These are phyloP conservation scores for Grammomys dolichurus DNA, from an alignment of 2,113 vertebrate species.

Conservation along the genomic window DNA sequence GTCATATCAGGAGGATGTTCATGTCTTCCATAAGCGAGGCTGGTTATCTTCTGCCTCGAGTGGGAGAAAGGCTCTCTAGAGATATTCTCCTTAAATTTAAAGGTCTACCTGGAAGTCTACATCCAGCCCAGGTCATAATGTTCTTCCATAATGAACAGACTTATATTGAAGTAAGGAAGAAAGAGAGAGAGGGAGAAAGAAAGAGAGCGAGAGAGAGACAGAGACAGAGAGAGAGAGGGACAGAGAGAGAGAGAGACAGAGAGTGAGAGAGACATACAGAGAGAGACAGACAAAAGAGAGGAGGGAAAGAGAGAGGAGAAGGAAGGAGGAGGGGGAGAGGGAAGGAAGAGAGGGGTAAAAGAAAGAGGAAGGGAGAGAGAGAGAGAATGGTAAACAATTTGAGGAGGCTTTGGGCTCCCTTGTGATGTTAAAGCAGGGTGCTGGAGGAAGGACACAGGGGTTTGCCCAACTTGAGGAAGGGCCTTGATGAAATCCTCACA, in stretches of 20 bases:
- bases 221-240: background rate
- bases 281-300: background rate
- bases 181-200: accelerated
- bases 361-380: accelerated
- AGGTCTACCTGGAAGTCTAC: background rate
- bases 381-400: background rate
- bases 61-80: background rate
- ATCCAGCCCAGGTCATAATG: too few species aligned
- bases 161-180: background rate
- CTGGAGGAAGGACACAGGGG: background rate
- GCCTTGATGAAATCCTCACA: conserved; percentile 10
- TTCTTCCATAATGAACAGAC: background rate
- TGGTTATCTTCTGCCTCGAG: background rate
- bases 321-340: too few species aligned
- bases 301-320: too few species aligned
- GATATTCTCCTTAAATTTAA: background rate
- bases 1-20: accelerated
- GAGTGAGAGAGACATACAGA: background rate
- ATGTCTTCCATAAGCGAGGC: background rate
- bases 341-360: accelerated
- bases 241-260: too few species aligned
- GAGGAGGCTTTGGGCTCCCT: background rate
- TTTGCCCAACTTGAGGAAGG: background rate
- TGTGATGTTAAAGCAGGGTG: background rate
- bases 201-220: background rate